A percentile compares a stretch with the other conserved stretches of the same genome.
Evolutionary conservation across 2,113 vertebrate species (phyloP).

Genomic region (Ochotona curzoniae): DNA sequence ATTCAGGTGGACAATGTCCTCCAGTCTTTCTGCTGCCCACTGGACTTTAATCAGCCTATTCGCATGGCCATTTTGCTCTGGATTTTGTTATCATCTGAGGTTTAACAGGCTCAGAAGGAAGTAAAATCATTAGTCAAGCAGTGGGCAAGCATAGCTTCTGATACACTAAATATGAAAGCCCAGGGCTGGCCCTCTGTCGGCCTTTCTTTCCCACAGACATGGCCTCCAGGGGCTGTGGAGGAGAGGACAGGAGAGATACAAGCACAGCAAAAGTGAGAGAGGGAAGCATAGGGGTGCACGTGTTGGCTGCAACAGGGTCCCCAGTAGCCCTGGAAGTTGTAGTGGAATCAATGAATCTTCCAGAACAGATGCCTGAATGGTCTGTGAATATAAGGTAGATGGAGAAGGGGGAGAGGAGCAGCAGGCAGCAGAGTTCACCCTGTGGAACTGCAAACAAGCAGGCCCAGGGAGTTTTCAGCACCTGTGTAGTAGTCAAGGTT

Average conservation of each 20-base stretch:
- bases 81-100: too few relatives aligned
- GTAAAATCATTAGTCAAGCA: too few relatives aligned
- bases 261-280: background rate
- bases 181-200: background rate
- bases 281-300: background rate
- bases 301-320: background rate
- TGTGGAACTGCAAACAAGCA: background rate
- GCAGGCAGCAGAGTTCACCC: background rate
- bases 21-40: too few relatives aligned
- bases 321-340: background rate
- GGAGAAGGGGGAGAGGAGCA: background rate
- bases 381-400: too few relatives aligned
- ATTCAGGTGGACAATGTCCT: too few relatives aligned
- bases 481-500: background rate
- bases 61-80: too few relatives aligned
- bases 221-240: background rate
- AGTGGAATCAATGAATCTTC: background rate
- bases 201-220: background rate
- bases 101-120: too few relatives aligned
- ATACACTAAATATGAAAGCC: background rate
- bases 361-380: background rate
- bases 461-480: background rate
- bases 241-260: background rate
- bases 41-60: too few relatives aligned
- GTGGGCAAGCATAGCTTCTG: too few relatives aligned